phyloP scores from a whole-genome alignment of 1,140 invertebrate species.

The Watersipora subatra region DNA sequence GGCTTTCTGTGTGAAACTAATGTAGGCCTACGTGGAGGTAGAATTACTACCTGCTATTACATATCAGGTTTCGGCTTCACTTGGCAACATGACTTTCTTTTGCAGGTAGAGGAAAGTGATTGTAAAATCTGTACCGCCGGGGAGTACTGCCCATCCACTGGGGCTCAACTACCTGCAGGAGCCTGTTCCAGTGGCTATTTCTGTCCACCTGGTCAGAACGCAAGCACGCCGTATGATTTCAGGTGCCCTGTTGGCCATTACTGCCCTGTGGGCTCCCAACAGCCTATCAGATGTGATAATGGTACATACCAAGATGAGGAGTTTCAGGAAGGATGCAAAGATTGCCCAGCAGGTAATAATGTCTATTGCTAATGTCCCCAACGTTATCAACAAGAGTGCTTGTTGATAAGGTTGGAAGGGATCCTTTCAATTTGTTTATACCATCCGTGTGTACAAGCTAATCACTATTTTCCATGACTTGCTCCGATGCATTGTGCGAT shows the following conservation, averaged over 20 bases:
- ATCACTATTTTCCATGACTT: too few species aligned
- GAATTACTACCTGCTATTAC: too few species aligned
- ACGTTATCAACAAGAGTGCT: too few species aligned
- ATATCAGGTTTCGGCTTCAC: too few species aligned
- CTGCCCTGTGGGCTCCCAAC: constrained; percentile 20
- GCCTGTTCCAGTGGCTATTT: constrained; percentile 29
- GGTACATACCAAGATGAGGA: constrained; percentile 28
- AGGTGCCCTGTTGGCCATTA: constrained; percentile 30
- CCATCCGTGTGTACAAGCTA: too few species aligned
- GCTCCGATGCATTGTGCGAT: too few species aligned
- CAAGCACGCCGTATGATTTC: constrained; percentile 21
- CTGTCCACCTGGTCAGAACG: constrained; percentile 28
- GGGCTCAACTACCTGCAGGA: constrained; percentile 18
- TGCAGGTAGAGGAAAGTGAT: constrained; percentile 13
- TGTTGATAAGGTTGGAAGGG: too few species aligned
- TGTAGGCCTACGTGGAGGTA: too few species aligned
- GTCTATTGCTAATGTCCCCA: too few species aligned
- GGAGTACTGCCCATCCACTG: constrained; percentile 23
- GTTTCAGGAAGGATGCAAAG: constrained; percentile 22
- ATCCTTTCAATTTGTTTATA: too few species aligned
- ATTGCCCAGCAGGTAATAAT: constrained; percentile 26
- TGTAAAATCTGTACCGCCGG: constrained; percentile 27
- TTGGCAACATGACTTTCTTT: too few species aligned
- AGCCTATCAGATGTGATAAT: constrained; percentile 22
- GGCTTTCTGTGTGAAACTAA: too few species aligned